phyloP scores from a whole-genome alignment of 2,888 invertebrate genomes.

The Uropetala carovei region DNA sequence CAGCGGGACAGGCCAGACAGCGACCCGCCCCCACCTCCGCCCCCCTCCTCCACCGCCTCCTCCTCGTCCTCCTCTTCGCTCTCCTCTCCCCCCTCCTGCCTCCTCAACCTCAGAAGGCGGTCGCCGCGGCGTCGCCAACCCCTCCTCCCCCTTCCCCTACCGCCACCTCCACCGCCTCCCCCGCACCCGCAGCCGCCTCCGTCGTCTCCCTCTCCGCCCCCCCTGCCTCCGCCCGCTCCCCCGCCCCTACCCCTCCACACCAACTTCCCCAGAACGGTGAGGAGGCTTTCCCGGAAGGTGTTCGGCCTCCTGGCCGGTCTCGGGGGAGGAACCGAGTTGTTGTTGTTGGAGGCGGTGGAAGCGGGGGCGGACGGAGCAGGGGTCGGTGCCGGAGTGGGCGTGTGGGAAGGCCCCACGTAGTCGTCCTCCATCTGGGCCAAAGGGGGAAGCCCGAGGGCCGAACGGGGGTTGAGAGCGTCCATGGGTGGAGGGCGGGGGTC shows the following conservation, averaged over 20 bases:
- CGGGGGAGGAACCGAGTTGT: constrained; percentile 22
- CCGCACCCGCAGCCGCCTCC: constrained; percentile 66
- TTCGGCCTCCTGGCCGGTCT: constrained; percentile 71
- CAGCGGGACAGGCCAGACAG: constrained; percentile 52
- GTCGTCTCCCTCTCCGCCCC: constrained; percentile 58
- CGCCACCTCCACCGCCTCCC: constrained; percentile 67
- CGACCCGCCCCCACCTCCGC: constrained; percentile 31
- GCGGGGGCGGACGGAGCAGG: constrained; percentile 46
- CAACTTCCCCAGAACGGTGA: constrained; percentile 81
- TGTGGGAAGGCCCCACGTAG: constrained; percentile 59
- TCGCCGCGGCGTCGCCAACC: constrained; percentile 48
- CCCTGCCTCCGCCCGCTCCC: constrained; percentile 72
- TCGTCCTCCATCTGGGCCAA: constrained; percentile 58
- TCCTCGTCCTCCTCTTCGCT: constrained; percentile 9
- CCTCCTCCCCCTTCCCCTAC: constrained; percentile 37
- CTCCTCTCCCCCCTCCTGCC: constrained; percentile 53
- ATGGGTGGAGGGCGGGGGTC: constrained; percentile 31
- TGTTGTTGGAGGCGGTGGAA: constrained; percentile 59
- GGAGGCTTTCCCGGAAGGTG: constrained; percentile 81
- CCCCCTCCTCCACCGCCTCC: constrained; percentile 9
- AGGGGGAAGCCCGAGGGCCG: constrained; percentile 49
- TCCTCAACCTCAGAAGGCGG: constrained; percentile 52
- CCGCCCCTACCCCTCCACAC: constrained; percentile 77
- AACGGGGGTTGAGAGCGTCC: constrained; percentile 30
- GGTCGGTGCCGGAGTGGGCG: constrained; percentile 45